Base-by-base conservation (phyloP, 1,140 invertebrate species). In the Meloidogyne chitwoodi region DNA sequence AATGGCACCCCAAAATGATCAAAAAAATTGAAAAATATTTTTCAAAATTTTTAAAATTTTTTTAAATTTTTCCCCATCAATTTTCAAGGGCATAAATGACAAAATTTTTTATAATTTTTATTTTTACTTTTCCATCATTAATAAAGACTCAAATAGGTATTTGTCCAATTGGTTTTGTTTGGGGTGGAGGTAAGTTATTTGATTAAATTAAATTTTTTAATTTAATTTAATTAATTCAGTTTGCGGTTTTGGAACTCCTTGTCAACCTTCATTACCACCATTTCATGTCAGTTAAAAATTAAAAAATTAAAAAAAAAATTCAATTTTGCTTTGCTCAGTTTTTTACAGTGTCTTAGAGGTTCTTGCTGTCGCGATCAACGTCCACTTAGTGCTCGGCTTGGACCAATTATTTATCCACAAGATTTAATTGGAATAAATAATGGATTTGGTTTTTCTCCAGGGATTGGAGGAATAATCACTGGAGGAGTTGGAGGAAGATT, bases 131-230 rank as follows among this genome's bases (percentile, higher is more conserved):
- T 22, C 41, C 29, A 56, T 8, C 22, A 24, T 61, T 75, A 44
- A 26, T 24, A 31, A 29, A 14, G 2, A 41, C 75, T 14, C 75
- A 76, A 44, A 27, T 62, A n/a, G 75, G 24, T 27, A 31, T 76
- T 70, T 76, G 75, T 70, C 75, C 75, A 22, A 31, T 76, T 34
- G 75, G 75, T 27, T 76, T 76, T 70, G 75, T 76, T 16, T 76
- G 65, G 48, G 75, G 75, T 48, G 75, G 75, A 76, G 27, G 75
- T 76, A 63, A 76, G 75, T 75, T 19, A 6, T 5, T 6, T 74
- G 1, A 19, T 65, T 65, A 6, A 34, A 34, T n/a, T n/a, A n/a
- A n/a, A n/a, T n/a, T n/a, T n/a, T n/a, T n/a, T n/a, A n/a, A n/a
- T n/a, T n/a, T n/a, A n/a, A n/a, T n/a, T n/a, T n/a, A n/a, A n/a